These are phyloP conservation scores for Sphaerophoria taeniata DNA, from an alignment of 2,888 invertebrate genomes.

Conservation along the genomic window DNA sequence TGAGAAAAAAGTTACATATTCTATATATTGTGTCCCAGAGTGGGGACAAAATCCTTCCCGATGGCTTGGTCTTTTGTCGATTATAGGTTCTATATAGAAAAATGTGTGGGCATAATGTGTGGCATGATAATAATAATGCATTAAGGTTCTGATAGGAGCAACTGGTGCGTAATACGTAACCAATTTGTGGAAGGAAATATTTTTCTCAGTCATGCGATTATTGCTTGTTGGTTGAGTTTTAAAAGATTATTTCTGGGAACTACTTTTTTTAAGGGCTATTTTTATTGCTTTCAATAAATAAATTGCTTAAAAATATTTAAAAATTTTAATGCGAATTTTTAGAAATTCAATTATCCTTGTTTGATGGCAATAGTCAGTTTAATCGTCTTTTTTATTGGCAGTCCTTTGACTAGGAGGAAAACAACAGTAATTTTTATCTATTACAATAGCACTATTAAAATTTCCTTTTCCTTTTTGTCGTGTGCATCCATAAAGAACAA, in stretches of 20 bases:
- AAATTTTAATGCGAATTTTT: too few species aligned
- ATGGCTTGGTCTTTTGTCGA: conserved; percentile 28
- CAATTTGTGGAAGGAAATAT: conserved; percentile 37
- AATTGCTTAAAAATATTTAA: too few species aligned
- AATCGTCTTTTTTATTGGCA: too few species aligned
- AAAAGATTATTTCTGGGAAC: conserved; percentile 34
- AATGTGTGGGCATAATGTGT: background rate
- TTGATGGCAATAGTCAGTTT: too few species aligned
- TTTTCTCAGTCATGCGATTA: conserved; percentile 51
- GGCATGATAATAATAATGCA: conserved; percentile 22
- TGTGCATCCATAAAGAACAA: conserved; percentile 7
- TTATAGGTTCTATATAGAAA: background rate
- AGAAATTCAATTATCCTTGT: too few species aligned
- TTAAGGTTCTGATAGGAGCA: conserved; percentile 43
- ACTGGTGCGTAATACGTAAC: conserved; percentile 59
- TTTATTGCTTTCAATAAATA: too few species aligned
- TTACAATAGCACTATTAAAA: conserved; percentile 9
- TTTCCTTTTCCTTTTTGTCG: conserved; percentile 3
- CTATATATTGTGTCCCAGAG: conserved; percentile 11
- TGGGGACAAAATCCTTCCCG: conserved; percentile 24
- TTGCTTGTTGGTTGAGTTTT: conserved; percentile 40
- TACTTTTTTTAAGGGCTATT: too few species aligned
- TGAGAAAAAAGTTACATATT: background rate
- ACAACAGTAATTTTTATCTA: too few species aligned
- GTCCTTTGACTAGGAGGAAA: too few species aligned